Base-by-base conservation (phyloP, 2,797 vertebrate genomes). In the Schizopygopsis malacanthus region DNA sequence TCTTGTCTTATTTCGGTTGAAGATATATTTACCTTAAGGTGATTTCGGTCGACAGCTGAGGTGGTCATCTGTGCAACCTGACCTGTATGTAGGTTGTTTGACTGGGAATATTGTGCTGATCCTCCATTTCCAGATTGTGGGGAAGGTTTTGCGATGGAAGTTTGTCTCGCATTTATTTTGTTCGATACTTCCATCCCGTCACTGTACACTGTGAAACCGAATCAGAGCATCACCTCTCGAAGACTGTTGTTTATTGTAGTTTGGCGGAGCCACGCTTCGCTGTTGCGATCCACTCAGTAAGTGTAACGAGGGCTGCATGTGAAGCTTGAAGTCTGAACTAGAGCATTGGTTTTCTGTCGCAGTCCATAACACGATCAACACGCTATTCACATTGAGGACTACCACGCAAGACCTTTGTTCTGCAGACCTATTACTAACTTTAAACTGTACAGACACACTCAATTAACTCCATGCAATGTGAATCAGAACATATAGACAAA, bases 401-500 rank as follows among this genome's bases (percentile, higher is more conserved):
- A 43, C 71, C 86, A 85, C 25, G 25, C 73, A 87, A 88, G 77
- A 80, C 67, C 81, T 83, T 80, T 85, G 84, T 86, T 88, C 87
- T 84, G 77, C 87, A 82, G 83, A 82, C 79, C 85, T 70, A 59
- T 75, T 84, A 78, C 47, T 77, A 79, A 84, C 82, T 77, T 50
- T 78, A 61, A 83, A 77, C 33, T 82, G 54, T 87, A 77, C 18
- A 82, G 52, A 87, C 59, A 69, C 70, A 79, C 83, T 84, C 72
- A 37, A 52, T 65, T 50, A 88, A 78, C 80, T 85, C 50, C 54
- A 77, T 81, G 54, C 67, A 72, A 78, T 82, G 81, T 84, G 88
- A 91, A 94, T 94, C 93, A 91, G 92, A 92, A 92, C 89, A 89
- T 91, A 91, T 92, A 93, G 93, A 93, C 93, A 95, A 95, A 94